These are phyloP conservation scores for Eptatretus atami DNA, from an alignment of 2,797 vertebrate genomes.

Conservation along the genomic window DNA sequence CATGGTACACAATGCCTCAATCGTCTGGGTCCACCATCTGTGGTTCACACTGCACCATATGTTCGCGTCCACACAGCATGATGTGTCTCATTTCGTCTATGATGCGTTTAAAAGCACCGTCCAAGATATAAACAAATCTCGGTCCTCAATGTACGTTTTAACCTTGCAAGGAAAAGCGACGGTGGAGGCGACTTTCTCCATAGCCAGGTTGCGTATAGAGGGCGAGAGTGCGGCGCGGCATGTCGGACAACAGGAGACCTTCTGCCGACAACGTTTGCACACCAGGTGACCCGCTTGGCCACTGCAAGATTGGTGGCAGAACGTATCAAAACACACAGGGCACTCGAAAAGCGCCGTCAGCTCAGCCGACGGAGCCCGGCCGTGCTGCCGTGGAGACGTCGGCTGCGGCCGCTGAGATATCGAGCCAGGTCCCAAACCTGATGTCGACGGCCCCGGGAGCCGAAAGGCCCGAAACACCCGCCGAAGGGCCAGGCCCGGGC, in stretches of 20 bases:
- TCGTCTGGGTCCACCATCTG: too few species aligned
- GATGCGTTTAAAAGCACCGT: too few species aligned
- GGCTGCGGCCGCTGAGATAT: neutral
- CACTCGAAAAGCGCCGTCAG: constrained; percentile 33
- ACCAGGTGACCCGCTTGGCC: constrained; percentile 29
- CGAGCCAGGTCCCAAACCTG: constrained; percentile 8
- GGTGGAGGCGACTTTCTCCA: constrained; percentile 36
- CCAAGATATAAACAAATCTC: too few species aligned
- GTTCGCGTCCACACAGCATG: too few species aligned
- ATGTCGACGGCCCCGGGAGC: constrained; percentile 8
- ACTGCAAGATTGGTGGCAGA: constrained; percentile 29
- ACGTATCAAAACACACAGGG: constrained; percentile 32
- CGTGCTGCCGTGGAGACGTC: constrained; percentile 11
- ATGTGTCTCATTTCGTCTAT: too few species aligned
- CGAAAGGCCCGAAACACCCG: neutral
- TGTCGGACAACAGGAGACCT: constrained; percentile 30
- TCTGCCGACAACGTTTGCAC: constrained; percentile 30
- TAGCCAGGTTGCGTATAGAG: constrained; percentile 31
- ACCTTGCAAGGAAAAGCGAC: constrained; percentile 37
- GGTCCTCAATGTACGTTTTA: too few species aligned
- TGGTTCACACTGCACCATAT: too few species aligned
- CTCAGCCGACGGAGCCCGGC: constrained; percentile 14
- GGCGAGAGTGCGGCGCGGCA: constrained; percentile 28
- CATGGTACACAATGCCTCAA: too few species aligned
- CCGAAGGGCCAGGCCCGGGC: neutral